Conservation (phyloP, 1,140 invertebrate species). For the Cyphomyrmex costatus region DNA sequence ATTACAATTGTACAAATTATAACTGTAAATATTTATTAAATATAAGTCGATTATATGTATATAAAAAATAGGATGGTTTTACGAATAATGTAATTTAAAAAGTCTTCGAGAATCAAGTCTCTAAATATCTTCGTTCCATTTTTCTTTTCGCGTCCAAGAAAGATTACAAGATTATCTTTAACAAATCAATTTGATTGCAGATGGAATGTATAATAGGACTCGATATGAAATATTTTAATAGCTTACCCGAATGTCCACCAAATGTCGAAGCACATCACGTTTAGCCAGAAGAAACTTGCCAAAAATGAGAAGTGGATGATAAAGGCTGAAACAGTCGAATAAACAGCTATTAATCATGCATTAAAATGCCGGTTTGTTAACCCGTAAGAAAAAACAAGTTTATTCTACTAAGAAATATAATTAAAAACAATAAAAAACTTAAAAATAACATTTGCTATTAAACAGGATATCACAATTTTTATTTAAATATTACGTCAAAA, state of each 20-base stretch:
- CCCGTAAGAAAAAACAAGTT: not conserved
- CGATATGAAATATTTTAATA: constrained; percentile 40
- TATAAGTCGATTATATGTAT: constrained; percentile 3
- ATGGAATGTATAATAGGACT: not conserved
- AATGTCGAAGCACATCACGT: constrained; percentile 96
- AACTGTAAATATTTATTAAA: constrained; percentile 3
- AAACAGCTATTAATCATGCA: not conserved
- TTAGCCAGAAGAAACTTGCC: constrained; percentile 96
- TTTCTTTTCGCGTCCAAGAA: not conserved
- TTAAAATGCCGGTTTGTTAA: not conserved
- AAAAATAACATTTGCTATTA: not conserved
- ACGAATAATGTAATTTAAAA: constrained; percentile 4
- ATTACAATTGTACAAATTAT: not conserved
- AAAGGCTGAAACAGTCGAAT: constrained; percentile 88
- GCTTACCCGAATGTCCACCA: constrained; percentile 95
- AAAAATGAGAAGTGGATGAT: constrained; percentile 94
- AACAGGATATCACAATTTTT: not conserved
- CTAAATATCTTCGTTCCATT: not conserved
- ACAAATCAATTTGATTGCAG: not conserved
- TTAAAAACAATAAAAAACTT: not conserved
- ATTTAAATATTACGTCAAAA: not conserved
- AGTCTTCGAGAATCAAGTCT: not conserved
- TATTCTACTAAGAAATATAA: not conserved
- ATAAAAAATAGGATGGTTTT: not conserved
- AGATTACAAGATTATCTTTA: constrained; percentile 1